Evolutionary conservation across 2,113 vertebrate genomes (phyloP).

Genomic region (Crotophaga sulcirostris): DNA sequence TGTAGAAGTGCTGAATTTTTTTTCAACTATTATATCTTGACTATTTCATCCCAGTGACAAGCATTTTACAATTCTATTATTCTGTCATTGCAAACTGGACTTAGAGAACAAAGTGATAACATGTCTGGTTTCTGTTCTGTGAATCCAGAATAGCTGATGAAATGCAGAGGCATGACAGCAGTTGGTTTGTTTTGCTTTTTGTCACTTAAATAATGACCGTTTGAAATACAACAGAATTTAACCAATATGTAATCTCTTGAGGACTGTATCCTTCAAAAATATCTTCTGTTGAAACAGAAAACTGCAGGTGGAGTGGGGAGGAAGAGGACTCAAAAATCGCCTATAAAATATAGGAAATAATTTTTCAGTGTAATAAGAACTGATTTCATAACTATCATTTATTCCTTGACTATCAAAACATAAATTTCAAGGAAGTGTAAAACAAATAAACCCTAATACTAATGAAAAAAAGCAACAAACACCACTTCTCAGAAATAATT

Average conservation of each 20-base stretch:
- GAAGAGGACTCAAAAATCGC: neutral
- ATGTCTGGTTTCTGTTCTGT: neutral
- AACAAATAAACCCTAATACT: neutral
- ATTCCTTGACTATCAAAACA: neutral
- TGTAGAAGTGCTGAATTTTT: neutral
- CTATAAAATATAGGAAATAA: neutral
- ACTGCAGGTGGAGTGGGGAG: neutral
- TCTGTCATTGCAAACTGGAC: neutral
- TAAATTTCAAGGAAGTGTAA: neutral
- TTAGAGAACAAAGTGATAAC: neutral
- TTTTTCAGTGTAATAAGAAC: neutral
- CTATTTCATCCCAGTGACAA: neutral
- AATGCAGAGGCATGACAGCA: neutral
- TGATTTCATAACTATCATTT: neutral
- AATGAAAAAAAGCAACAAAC: neutral
- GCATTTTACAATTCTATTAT: neutral
- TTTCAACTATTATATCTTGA: neutral
- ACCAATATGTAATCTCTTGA: neutral
- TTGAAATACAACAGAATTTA: neutral
- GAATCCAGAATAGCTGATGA: neutral
- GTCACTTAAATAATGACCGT: neutral
- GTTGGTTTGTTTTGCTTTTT: constrained; percentile 17
- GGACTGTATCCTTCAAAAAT: neutral
- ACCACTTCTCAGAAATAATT: neutral
- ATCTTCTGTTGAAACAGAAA: neutral